Evolutionary conservation across 2,888 invertebrate species (phyloP).

Genomic region (Junonia oenone): DNA sequence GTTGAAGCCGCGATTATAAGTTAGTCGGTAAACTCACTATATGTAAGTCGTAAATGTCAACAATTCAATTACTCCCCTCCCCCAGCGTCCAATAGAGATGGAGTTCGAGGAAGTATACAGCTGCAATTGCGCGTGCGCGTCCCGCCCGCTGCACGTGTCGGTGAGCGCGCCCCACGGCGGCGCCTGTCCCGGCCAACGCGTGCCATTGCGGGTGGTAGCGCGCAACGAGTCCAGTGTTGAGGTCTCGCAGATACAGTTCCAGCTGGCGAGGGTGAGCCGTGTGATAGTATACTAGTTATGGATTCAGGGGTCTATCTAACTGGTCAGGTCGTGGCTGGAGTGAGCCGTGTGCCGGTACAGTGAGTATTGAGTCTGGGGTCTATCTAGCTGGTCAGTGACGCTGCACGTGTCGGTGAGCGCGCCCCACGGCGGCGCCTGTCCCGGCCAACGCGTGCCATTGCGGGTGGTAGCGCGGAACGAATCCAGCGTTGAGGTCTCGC

Average conservation of each 20-base stretch:
- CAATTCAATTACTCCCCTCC: no score
- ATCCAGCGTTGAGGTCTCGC: slow-evolving; percentile 35
- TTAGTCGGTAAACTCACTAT: not conserved
- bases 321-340: not conserved
- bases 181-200: slow-evolving; percentile 50
- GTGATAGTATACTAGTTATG: not conserved
- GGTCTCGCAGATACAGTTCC: slow-evolving; percentile 45
- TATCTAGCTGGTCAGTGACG: not conserved
- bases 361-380: not conserved
- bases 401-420: no score
- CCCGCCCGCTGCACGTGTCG: slow-evolving; percentile 35
- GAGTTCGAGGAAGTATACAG: slow-evolving; percentile 49
- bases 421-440: no score
- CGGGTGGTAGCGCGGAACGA: no score
- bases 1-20: no score
- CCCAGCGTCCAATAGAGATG: slow-evolving; percentile 46
- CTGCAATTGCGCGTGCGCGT: slow-evolving; percentile 42
- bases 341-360: not conserved
- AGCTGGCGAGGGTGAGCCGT: slow-evolving; percentile 35
- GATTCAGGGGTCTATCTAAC: not conserved
- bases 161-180: slow-evolving; percentile 42
- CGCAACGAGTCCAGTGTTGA: slow-evolving; percentile 45
- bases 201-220: slow-evolving; percentile 44
- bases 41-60: no score
- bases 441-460: no score